Base-by-base conservation (phyloP, 2,888 invertebrate genomes). In the Maniola hyperantus region DNA sequence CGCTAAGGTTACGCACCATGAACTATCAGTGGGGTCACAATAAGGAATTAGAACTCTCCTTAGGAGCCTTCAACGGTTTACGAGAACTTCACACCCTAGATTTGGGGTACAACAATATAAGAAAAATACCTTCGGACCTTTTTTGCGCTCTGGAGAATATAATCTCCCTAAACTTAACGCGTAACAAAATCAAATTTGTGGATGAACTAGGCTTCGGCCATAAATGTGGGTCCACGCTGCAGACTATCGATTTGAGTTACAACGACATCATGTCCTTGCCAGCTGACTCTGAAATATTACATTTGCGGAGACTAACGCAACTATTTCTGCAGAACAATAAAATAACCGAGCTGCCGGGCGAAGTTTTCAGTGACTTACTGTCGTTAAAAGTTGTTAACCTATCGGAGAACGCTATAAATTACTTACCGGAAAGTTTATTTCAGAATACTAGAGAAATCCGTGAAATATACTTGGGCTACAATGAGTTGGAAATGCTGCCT, bases 391-490 rank as follows among this genome's bases (percentile, higher is more conserved):
- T 96, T 60, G 93, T 99, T 65, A 97, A 98, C 87, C 91, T 98
- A 71, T 97, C 97, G 64, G 96, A 96, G 87, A 99, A 99, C 85
- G 95, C 95, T 70, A 93, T 99, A 78, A 95, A 95, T 79, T 94
- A 95, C 65, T 89, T 98, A 82, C 98, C 98, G 7, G 95, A 96
- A 75, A 95, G 95, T 68, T 89, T 97, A 72, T 97, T 98, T 87
- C 94, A 95, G 73, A 96, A 96, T 78, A 96, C 96, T 72, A 94
- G 95, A 73, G 97, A 97, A 83, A 93, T 97, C 73, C 95, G 96
- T 58, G 97, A 97, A 89, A 94, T 97, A 79, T 96, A 97, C 88
- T 92, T 97, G 80, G 96, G 97, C 82, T 95, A 97, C 91, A 98
- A 98, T 89, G 96, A 96, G 77, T 92, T 98, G 78, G 96, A 95